phyloP scores from a whole-genome alignment of 1,140 invertebrate genomes.

The Megathymus violae region DNA sequence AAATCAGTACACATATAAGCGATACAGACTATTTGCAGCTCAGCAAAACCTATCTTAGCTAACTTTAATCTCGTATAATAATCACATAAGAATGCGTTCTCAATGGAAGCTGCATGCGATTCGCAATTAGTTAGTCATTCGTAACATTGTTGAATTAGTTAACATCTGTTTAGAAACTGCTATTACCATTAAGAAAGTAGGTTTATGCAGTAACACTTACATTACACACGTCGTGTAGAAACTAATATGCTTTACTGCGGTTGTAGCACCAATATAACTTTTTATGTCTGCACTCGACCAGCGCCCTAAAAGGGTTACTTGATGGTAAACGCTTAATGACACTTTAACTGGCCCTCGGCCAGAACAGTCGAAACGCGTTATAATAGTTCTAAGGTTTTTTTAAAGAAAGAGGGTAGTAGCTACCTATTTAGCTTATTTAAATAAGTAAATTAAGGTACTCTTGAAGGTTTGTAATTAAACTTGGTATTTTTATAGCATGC shows the following conservation, averaged over 20 bases:
- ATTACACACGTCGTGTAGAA: not conserved
- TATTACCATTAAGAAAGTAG: constrained; percentile 29
- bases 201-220: constrained; percentile 15
- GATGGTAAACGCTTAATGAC: too few relatives aligned
- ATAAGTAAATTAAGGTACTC: too few relatives aligned
- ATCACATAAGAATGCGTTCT: constrained; percentile 23
- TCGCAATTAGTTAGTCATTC: constrained; percentile 34
- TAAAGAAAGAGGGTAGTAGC: too few relatives aligned
- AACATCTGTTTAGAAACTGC: constrained; percentile 38
- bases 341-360: too few relatives aligned
- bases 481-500: too few relatives aligned
- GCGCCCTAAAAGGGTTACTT: too few relatives aligned
- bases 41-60: not conserved
- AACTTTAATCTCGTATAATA: constrained; percentile 16
- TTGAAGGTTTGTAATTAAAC: too few relatives aligned
- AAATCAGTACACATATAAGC: constrained; percentile 2
- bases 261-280: not conserved
- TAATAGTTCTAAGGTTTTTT: too few relatives aligned
- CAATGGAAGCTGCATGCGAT: constrained; percentile 19
- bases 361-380: too few relatives aligned
- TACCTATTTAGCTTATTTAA: too few relatives aligned
- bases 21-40: not conserved
- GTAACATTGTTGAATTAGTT: constrained; percentile 34
- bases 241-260: not conserved
- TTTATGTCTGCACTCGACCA: too few relatives aligned